Conservation (phyloP, 2,113 vertebrate species). For the Peromyscus maniculatus region DNA sequence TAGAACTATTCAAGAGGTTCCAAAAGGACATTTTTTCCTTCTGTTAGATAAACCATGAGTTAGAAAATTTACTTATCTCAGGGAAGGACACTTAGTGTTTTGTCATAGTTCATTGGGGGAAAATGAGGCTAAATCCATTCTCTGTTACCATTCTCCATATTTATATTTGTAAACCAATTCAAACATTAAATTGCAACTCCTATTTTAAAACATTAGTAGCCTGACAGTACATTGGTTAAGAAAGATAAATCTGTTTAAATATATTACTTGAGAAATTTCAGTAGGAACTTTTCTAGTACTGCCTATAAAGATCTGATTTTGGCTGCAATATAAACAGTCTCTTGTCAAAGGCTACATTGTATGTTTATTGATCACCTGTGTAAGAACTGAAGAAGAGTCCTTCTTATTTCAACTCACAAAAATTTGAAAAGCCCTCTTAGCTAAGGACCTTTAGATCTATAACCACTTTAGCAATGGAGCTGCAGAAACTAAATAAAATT, state of each 20-base stretch:
- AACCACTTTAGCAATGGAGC: background rate
- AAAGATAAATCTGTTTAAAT: background rate
- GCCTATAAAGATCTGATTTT: background rate
- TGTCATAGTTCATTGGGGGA: background rate
- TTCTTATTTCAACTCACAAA: background rate
- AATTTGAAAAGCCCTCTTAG: background rate
- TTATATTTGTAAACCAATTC: background rate
- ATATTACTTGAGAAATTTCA: background rate
- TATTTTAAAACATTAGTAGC: background rate
- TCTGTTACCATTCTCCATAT: background rate
- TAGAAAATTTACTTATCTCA: background rate
- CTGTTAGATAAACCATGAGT: background rate
- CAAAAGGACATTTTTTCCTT: background rate
- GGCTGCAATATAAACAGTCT: background rate
- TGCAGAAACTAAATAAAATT: conserved; percentile 5
- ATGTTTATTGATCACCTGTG: conserved; percentile 13
- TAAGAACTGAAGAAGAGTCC: background rate
- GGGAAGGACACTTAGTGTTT: background rate
- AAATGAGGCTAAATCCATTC: background rate
- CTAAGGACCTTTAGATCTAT: background rate
- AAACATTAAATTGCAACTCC: background rate
- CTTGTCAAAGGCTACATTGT: background rate
- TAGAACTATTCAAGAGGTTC: background rate
- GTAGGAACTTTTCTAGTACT: background rate
- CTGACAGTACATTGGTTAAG: background rate